Evolutionary conservation across 2,113 vertebrate species (phyloP).

Genomic region (Ahaetulla prasina): DNA sequence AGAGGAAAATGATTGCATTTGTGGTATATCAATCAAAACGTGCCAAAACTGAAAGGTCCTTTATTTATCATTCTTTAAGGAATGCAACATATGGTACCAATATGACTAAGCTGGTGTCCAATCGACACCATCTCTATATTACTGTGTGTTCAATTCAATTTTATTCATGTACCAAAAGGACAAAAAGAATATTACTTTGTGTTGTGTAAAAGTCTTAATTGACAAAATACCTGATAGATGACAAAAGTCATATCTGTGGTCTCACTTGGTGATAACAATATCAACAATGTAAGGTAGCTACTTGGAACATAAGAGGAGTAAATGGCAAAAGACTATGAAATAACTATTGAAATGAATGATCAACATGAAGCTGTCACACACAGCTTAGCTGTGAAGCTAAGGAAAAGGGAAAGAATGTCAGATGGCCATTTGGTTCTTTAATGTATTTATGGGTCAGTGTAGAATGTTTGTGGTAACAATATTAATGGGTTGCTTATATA

Average conservation of each 20-base stretch:
- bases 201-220: background rate
- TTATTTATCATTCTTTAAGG: background rate
- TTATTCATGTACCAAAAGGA: too few relatives aligned
- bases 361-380: too few relatives aligned
- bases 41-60: background rate
- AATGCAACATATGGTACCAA: background rate
- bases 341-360: background rate
- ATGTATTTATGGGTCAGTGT: background rate
- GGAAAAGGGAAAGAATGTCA: background rate
- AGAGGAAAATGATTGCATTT: background rate
- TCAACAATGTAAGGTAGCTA: background rate
- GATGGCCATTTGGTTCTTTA: background rate
- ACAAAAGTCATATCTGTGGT: background rate
- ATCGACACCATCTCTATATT: background rate
- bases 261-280: background rate
- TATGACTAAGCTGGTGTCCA: background rate
- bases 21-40: background rate
- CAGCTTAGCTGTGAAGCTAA: too few relatives aligned
- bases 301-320: background rate
- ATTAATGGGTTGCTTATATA: background rate
- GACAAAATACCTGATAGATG: background rate
- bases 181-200: too few relatives aligned
- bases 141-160: background rate
- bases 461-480: background rate
- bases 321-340: background rate